Conservation (phyloP, 1,140 invertebrate species). For the Scaptomyza hsui region DNA sequence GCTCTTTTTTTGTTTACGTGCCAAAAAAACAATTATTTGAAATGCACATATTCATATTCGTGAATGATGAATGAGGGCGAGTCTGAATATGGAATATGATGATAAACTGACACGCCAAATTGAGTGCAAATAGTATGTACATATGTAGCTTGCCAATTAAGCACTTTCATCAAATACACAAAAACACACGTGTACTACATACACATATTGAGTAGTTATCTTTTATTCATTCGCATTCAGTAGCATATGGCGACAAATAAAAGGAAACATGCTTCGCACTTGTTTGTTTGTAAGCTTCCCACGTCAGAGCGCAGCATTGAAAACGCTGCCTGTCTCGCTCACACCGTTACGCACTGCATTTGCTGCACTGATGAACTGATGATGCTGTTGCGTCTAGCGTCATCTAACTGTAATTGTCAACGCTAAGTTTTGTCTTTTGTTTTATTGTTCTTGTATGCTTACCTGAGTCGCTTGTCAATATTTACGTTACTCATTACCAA, state of each 20-base stretch:
- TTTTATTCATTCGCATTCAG: neutral
- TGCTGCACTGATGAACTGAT: too few relatives aligned
- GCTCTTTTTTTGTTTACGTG: neutral
- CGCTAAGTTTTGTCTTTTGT: conserved; percentile 13
- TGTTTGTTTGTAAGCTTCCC: conserved; percentile 17
- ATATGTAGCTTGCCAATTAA: conserved; percentile 15
- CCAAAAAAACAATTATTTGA: conserved; percentile 26
- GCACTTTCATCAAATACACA: conserved; percentile 1
- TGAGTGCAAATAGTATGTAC: conserved; percentile 2
- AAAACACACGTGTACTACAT: too few relatives aligned
- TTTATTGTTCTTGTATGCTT: conserved; percentile 39
- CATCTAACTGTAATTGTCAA: conserved; percentile 34
- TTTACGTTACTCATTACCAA: conserved; percentile 42
- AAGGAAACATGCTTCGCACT: neutral
- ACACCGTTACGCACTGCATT: conserved; percentile 14
- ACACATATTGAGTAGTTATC: too few relatives aligned
- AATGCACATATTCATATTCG: conserved; percentile 22
- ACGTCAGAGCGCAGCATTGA: conserved; percentile 10
- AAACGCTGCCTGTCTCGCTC: conserved; percentile 7
- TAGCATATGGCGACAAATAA: conserved; percentile 19
- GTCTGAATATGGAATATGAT: conserved; percentile 2
- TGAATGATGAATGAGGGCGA: conserved; percentile 1
- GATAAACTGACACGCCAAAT: conserved; percentile 19
- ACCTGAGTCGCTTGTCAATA: conserved; percentile 54
- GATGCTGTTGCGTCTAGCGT: conserved; percentile 8